Conservation (phyloP, 2,888 invertebrate species). For the Tinea semifulvella region DNA sequence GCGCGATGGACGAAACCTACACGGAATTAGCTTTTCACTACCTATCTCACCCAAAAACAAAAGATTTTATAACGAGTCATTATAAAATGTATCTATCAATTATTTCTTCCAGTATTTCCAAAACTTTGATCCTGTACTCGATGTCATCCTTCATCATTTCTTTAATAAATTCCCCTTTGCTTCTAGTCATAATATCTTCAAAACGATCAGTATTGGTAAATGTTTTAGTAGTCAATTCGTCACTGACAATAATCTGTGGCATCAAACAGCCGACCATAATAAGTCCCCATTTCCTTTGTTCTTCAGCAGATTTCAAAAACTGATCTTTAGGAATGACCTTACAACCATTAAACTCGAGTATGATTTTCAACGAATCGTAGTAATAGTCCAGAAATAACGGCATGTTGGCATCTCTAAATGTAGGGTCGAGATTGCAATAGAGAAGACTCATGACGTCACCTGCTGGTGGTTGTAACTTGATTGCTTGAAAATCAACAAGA, state of each 20-base stretch:
- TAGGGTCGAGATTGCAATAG: conserved; percentile 58
- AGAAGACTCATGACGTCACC: conserved; percentile 69
- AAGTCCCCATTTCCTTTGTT: conserved; percentile 62
- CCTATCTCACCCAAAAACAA: no score
- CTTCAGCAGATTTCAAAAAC: conserved; percentile 49
- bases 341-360: conserved; percentile 40
- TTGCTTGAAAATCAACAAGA: conserved; percentile 75
- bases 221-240: conserved; percentile 47
- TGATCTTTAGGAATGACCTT: conserved; percentile 43
- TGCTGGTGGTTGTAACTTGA: conserved; percentile 71
- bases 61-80: no score
- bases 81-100: conserved; percentile 43
- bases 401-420: conserved; percentile 58
- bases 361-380: conserved; percentile 49
- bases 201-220: conserved; percentile 59
- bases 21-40: no score
- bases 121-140: conserved; percentile 55
- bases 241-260: conserved; percentile 62
- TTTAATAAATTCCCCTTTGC: conserved; percentile 62
- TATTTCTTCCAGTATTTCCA: conserved; percentile 65
- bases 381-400: conserved; percentile 62
- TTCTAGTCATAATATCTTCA: conserved; percentile 58
- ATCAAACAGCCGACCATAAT: conserved; percentile 63
- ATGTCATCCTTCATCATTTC: conserved; percentile 60
- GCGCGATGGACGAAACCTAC: no score